phyloP scores from a whole-genome alignment of 2,113 vertebrate genomes.

The Pipra filicauda region DNA sequence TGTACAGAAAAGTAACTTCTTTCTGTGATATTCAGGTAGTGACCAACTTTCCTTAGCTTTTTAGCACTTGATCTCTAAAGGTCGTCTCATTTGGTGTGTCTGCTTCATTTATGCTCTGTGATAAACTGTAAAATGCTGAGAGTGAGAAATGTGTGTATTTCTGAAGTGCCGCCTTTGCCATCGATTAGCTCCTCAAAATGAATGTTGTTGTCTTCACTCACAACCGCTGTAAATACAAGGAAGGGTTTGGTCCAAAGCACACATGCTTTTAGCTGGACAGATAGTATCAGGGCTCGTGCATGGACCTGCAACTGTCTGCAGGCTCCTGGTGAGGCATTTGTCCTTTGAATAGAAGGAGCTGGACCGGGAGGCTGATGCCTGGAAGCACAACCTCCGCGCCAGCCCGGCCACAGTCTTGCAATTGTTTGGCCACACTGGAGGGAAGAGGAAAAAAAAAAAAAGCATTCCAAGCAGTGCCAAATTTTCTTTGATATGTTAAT shows the following conservation, averaged over 20 bases:
- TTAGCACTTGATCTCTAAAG: neutral
- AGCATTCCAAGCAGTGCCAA: conserved; percentile 58
- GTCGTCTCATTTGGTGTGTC: neutral
- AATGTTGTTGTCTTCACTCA: neutral
- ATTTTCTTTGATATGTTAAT: conserved; percentile 72
- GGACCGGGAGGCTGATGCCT: conserved; percentile 21
- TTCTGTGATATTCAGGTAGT: neutral
- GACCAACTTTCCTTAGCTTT: neutral
- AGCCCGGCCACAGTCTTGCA: conserved; percentile 37
- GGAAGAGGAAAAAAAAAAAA: neutral
- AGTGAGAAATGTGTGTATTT: neutral
- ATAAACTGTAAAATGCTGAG: neutral
- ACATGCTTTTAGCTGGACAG: conserved; percentile 70
- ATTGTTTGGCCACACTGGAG: conserved; percentile 62
- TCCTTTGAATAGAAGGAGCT: conserved; percentile 59
- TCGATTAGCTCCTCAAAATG: neutral
- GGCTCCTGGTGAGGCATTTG: conserved; percentile 40
- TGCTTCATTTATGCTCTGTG: neutral
- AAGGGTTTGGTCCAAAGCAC: conserved; percentile 89
- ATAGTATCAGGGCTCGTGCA: conserved; percentile 79
- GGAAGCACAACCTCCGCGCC: conserved; percentile 47
- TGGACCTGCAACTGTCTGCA: conserved; percentile 40
- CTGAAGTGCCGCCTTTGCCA: neutral
- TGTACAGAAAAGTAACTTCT: neutral
- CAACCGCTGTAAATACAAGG: conserved; percentile 81